These are phyloP conservation scores for Phlogophora meticulosa DNA, from an alignment of 2,888 invertebrate species.

Conservation along the genomic window DNA sequence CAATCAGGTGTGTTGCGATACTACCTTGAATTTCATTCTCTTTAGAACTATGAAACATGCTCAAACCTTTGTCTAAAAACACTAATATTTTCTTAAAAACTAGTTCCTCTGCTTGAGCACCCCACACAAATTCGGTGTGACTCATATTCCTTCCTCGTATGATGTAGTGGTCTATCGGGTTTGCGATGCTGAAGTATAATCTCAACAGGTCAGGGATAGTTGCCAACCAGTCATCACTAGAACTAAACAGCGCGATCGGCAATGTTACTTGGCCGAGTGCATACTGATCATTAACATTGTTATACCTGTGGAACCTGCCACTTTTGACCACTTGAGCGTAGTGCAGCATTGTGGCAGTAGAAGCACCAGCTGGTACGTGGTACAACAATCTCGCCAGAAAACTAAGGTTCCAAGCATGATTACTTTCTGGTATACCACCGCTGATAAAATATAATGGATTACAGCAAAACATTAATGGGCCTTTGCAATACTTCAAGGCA, in stretches of 20 bases:
- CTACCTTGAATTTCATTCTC: constrained; percentile 46
- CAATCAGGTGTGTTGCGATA: background rate
- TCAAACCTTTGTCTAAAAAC: constrained; percentile 69
- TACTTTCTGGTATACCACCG: constrained; percentile 70
- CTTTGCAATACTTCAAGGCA: constrained; percentile 74
- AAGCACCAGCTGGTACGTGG: constrained; percentile 81
- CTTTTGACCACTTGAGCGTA: constrained; percentile 77
- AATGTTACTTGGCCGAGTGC: constrained; percentile 70
- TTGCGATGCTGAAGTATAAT: constrained; percentile 75
- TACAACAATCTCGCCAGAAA: constrained; percentile 75
- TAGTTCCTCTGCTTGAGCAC: constrained; percentile 68
- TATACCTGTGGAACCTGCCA: constrained; percentile 79
- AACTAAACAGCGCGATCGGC: constrained; percentile 79
- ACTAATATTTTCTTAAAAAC: constrained; percentile 77
- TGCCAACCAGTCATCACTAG: constrained; percentile 78
- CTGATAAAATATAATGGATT: constrained; percentile 81
- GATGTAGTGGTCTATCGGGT: constrained; percentile 79
- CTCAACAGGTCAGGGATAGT: constrained; percentile 75
- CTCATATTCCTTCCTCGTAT: constrained; percentile 74
- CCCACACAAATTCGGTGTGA: constrained; percentile 83
- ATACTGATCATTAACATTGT: constrained; percentile 69
- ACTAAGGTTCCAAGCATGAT: constrained; percentile 64
- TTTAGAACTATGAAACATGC: constrained; percentile 19
- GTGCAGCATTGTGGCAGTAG: constrained; percentile 80
- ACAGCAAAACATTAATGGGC: constrained; percentile 73